These are phyloP conservation scores for Sapajus apella DNA, from an alignment of 2,113 vertebrate genomes.

Conservation along the genomic window DNA sequence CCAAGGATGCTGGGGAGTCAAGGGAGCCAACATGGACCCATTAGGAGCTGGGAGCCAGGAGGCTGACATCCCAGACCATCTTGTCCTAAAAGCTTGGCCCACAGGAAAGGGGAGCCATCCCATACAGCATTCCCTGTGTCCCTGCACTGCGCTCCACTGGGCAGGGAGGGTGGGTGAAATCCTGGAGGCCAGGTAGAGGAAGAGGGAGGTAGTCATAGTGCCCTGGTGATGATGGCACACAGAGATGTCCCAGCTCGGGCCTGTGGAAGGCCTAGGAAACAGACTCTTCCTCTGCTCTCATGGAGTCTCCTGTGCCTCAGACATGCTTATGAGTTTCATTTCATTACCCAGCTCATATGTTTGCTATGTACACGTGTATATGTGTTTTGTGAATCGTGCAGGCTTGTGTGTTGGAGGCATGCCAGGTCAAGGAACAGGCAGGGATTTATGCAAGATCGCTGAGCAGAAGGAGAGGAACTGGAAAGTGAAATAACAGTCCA, in stretches of 20 bases:
- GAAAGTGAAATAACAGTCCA: constrained; percentile 5
- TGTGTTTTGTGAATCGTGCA: background rate
- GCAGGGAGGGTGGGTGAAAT: background rate
- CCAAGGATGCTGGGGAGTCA: background rate
- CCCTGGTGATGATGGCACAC: background rate
- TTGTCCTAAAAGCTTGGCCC: background rate
- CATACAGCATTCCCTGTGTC: background rate
- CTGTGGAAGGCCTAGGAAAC: background rate
- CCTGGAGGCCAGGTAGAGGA: too few species aligned
- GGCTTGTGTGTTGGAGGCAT: background rate
- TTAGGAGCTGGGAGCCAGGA: background rate
- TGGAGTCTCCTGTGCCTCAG: background rate
- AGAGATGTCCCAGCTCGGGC: background rate
- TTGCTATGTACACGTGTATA: background rate
- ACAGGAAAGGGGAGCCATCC: background rate
- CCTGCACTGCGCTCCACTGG: background rate
- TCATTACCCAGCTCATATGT: background rate
- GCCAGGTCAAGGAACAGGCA: background rate
- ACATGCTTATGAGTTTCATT: background rate
- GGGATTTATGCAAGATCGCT: background rate
- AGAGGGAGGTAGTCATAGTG: background rate
- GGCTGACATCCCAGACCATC: background rate
- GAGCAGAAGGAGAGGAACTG: background rate
- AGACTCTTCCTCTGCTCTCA: background rate
- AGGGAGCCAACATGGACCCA: background rate